Evolutionary conservation across 2,888 invertebrate genomes (phyloP).

Genomic region (Heliconius ismenius): DNA sequence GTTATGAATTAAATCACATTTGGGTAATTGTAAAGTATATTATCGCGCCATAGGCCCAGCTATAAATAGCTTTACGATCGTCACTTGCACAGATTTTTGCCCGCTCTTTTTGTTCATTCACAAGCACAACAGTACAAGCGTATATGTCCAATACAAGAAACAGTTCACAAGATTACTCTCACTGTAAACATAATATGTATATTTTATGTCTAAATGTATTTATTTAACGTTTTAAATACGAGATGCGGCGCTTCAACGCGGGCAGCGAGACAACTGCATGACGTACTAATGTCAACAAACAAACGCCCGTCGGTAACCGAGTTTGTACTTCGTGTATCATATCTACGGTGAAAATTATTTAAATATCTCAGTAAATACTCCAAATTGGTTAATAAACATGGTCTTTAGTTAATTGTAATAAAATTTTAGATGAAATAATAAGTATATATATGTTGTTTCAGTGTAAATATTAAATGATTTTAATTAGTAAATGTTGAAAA

Average conservation of each 20-base stretch:
- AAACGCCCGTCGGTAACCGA: conserved; percentile 47
- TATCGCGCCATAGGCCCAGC: conserved; percentile 64
- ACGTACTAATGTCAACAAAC: conserved; percentile 62
- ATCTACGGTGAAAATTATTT: conserved; percentile 26
- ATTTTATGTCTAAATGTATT: conserved; percentile 52
- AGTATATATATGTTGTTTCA: not conserved
- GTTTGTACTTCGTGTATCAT: conserved; percentile 42
- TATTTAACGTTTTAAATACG: conserved; percentile 56
- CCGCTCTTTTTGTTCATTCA: conserved; percentile 70
- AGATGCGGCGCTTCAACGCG: conserved; percentile 69
- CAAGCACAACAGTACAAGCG: conserved; percentile 52
- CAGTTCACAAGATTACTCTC: conserved; percentile 54
- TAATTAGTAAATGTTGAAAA: conserved; percentile 27
- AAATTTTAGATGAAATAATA: not conserved
- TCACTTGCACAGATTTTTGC: conserved; percentile 73
- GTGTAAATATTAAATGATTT: not conserved
- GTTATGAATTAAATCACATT: conserved; percentile 44
- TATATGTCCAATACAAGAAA: conserved; percentile 50
- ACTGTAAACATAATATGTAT: conserved; percentile 52
- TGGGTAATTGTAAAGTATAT: conserved; percentile 55
- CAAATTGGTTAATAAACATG: not conserved
- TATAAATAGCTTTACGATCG: conserved; percentile 74
- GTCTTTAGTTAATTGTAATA: not conserved
- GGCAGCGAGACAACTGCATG: conserved; percentile 67
- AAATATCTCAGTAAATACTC: conserved; percentile 4